Evolutionary conservation across 2,888 invertebrate species (phyloP), one percentile per base, ranked within the genome.

Genomic region (Leptarthrus brevirostris): DNA sequence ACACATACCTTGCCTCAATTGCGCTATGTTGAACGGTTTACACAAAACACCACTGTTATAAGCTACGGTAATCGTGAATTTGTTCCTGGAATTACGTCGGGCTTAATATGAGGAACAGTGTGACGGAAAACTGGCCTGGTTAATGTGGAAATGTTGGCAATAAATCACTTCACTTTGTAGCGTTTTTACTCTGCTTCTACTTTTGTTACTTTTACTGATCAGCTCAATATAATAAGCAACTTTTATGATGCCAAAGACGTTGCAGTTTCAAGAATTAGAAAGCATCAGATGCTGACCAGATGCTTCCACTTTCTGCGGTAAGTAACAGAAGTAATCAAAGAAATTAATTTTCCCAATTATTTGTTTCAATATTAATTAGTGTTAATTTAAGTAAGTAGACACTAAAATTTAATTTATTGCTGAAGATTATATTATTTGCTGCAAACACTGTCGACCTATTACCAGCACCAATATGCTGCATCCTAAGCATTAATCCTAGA

Each of bases 1-100:
- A 58, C 58, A 36, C 58, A 18, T 58, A 58, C 58, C 18, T n/a
- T 40, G 58, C 58, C 58, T 30, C 3, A 36, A 58, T 58, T 58
- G 16, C 2, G 40, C 18, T 40, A 16, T 26, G 56, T 16, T 30
- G 16, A 1, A 5, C 8, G 16, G 14, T 49, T 8, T 49, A 49
- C 16, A n/a, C n/a, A n/a, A n/a, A n/a, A n/a, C 8, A 22, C 53
- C 22, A 20, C 20, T 22, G 53, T 34, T 30, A 12, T 40, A 12
- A 12, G 40, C n/a, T 40, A 36, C 18, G 30, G 36, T 58, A 36
- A 36, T 36, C 36, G 58, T 36, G 58, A 58, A 26, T 30, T 20
- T 14, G 40, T 10, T 1, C 8, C 58, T 26, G 18, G 58, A 20
- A 36, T 5, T 8, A 16, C 20, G 10, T 0, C 58, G 18, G 30